These are phyloP conservation scores for Leucoma salicis DNA, from an alignment of 2,888 invertebrate species.

Conservation along the genomic window DNA sequence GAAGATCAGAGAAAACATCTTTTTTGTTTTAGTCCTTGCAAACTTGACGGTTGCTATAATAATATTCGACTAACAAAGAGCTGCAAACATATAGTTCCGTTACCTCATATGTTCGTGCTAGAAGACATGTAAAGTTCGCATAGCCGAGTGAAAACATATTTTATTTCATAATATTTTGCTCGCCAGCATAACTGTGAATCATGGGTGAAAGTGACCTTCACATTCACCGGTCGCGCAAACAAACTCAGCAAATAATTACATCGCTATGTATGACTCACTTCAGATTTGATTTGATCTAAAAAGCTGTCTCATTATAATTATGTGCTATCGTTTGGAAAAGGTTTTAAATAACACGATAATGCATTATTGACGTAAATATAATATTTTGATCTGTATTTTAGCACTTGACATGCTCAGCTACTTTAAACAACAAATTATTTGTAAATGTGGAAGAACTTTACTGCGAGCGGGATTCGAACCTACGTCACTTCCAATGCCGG, in stretches of 20 bases:
- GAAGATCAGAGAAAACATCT: no score
- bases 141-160: conserved; percentile 7
- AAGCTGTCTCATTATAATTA: conserved; percentile 2
- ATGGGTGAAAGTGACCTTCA: conserved; percentile 65
- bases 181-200: conserved; percentile 11
- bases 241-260: conserved; percentile 48
- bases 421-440: no score
- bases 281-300: conserved; percentile 34
- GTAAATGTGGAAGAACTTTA: no score
- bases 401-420: no score
- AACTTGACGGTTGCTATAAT: no score
- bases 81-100: neutral
- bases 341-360: conserved; percentile 26
- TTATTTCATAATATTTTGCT: conserved; percentile 32
- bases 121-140: conserved; percentile 13
- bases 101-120: conserved; percentile 1
- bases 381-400: no score
- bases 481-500: no score
- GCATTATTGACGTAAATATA: no score
- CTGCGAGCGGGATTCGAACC: no score
- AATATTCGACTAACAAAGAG: no score
- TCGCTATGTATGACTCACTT: conserved; percentile 43
- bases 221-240: conserved; percentile 35
- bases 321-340: conserved; percentile 31
- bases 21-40: no score